These are phyloP conservation scores for Drosophila colorata DNA, from an alignment of 2,888 invertebrate species.

Conservation along the genomic window DNA sequence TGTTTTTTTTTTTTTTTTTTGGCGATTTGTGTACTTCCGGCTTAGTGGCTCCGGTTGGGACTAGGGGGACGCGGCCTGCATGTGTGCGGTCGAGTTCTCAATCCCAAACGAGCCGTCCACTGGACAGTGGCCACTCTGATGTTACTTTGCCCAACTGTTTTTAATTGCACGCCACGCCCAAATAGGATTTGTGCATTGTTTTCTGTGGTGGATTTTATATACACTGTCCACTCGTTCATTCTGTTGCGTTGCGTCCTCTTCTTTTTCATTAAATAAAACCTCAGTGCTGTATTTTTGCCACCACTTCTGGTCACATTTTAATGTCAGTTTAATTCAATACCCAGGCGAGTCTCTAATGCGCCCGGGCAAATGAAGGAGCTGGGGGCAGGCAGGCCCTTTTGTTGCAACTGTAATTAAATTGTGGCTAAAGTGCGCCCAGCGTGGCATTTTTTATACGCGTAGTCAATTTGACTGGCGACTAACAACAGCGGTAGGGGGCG, in stretches of 20 bases:
- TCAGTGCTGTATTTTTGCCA: slow-evolving; percentile 28
- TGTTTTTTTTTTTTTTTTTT: slow-evolving; percentile 62
- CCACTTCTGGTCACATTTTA: slow-evolving; percentile 61
- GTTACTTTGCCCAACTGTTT: slow-evolving; percentile 55
- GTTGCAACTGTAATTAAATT: slow-evolving; percentile 77
- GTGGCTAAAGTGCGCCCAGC: slow-evolving; percentile 63
- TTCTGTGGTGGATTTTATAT: slow-evolving; percentile 74
- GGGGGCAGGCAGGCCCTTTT: slow-evolving; percentile 36
- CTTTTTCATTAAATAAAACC: slow-evolving; percentile 50
- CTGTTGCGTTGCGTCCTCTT: slow-evolving; percentile 4
- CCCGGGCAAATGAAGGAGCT: background rate
- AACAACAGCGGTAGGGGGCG: background rate
- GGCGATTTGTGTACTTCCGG: slow-evolving; percentile 79
- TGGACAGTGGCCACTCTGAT: slow-evolving; percentile 38
- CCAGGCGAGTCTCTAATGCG: slow-evolving; percentile 67
- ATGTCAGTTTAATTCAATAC: slow-evolving; percentile 78
- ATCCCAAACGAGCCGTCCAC: slow-evolving; percentile 38
- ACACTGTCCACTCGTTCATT: slow-evolving; percentile 5
- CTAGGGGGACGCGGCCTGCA: slow-evolving; percentile 1
- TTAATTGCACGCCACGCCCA: slow-evolving; percentile 75
- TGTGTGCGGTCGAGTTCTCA: slow-evolving; percentile 11
- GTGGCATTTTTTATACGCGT: slow-evolving; percentile 28
- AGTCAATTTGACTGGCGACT: slow-evolving; percentile 38
- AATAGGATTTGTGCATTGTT: slow-evolving; percentile 81
- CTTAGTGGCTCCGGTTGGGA: slow-evolving; percentile 53